Evolutionary conservation across 2,888 invertebrate species (phyloP), one percentile per base, ranked within the genome.

Genomic region (Hesperia comma): DNA sequence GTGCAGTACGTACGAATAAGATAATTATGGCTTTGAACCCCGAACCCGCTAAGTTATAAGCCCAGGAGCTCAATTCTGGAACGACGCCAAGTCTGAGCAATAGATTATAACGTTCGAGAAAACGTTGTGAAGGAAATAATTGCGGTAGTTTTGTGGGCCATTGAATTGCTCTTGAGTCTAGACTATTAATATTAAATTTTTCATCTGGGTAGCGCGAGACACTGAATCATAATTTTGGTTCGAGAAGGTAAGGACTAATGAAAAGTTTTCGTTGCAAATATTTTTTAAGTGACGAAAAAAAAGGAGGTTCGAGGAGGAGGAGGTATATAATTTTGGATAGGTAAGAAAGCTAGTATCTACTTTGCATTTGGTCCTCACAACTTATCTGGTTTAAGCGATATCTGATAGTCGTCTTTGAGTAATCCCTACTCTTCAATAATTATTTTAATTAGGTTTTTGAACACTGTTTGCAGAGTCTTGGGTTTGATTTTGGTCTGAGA

Each of bases 71-170:
- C 53, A 56, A 56, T 46, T 33, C 43, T 68, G 68, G 68, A 57
- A 26, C 15, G 6, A 8, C 15, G 68, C 68, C 68, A 68, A 63
- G 63, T 40, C 54, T 61, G 33, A n/a, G 37, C 63, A 67, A 69
- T 69, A 69, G 67, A 69, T 69, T 67, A 69, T 69, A 67, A 67
- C 61, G 61, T 60, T 61, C 56, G 62, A 63, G 61, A 61, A 67
- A 67, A 67, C 60, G 63, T 63, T 58, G 54, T 58, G 33, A 57
- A 61, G 60, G 51, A 63, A 63, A 63, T 63, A 63, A 69, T 69
- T 69, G 53, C 40, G 56, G 61, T 41, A 57, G 57, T 63, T 69
- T 63, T 60, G 53, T 58, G 61, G 63, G 26, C 67, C 43, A 69
- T 61, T 67, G 69, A 69, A 69, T 62, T 46, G 58, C 15, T 33